Evolutionary conservation across 2,797 vertebrate genomes (phyloP).

Genomic region (Labeo calbasu): DNA sequence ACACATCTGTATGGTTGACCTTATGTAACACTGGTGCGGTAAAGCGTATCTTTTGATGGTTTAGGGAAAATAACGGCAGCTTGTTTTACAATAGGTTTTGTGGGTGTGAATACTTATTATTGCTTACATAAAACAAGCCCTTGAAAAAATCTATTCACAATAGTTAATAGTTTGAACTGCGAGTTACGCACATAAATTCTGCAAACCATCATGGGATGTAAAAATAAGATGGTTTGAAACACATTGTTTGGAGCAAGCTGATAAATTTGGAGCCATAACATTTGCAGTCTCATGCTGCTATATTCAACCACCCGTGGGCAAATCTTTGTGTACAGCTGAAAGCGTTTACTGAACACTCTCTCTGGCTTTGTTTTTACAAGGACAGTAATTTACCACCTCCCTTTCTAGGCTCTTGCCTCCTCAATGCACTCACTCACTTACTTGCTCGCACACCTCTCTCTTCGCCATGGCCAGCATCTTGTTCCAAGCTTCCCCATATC

Average conservation of each 20-base stretch:
- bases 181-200: background rate
- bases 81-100: background rate
- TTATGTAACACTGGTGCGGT: background rate
- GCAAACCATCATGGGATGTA: background rate
- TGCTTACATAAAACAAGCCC: background rate
- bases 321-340: slow-evolving; percentile 29
- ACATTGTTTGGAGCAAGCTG: background rate
- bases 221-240: background rate
- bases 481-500: slow-evolving; percentile 13
- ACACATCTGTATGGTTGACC: background rate
- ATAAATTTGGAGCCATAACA: background rate
- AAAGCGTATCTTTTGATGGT: background rate
- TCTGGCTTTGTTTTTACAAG: slow-evolving; percentile 30
- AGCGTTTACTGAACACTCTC: slow-evolving; percentile 9
- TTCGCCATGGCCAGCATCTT: slow-evolving; percentile 4
- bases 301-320: background rate
- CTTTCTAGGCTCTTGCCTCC: slow-evolving; percentile 3
- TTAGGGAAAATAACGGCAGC: background rate
- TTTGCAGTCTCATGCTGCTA: slow-evolving; percentile 4
- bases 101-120: background rate
- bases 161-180: background rate
- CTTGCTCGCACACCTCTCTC: background rate
- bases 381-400: slow-evolving; percentile 33
- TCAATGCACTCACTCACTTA: background rate
- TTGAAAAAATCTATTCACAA: background rate